phyloP scores from a whole-genome alignment of 1,140 invertebrate genomes.

The Solen grandis region DNA sequence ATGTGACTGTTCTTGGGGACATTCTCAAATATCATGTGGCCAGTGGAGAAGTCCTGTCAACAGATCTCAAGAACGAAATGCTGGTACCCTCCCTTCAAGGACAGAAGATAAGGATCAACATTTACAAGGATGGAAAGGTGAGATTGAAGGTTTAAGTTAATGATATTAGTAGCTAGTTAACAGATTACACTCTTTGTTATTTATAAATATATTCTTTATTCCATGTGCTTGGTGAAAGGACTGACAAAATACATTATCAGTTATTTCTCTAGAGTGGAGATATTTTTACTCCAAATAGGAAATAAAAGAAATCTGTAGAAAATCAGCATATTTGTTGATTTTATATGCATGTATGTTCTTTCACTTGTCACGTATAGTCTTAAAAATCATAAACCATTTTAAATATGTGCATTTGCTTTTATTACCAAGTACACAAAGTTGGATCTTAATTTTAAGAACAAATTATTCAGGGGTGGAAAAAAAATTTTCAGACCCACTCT shows the following conservation, averaged over 20 bases:
- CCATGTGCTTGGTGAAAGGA: neutral
- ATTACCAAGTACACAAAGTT: no score
- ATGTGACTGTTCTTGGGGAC: slow-evolving; percentile 83
- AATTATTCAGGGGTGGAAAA: no score
- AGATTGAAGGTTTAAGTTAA: neutral
- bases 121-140: slow-evolving; percentile 55
- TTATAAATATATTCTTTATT: neutral
- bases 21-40: slow-evolving; percentile 60
- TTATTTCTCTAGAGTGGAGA: neutral
- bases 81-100: slow-evolving; percentile 87
- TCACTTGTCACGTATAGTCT: no score
- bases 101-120: slow-evolving; percentile 85
- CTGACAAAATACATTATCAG: neutral
- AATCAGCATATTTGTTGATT: neutral
- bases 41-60: slow-evolving; percentile 36
- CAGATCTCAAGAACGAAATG: slow-evolving; percentile 79
- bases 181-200: neutral
- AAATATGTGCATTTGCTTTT: no score
- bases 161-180: neutral
- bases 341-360: no score
- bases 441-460: no score
- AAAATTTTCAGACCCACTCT: no score
- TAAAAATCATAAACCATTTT: no score
- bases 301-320: neutral
- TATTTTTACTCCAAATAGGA: neutral